Base-by-base conservation (phyloP, 2,113 vertebrate genomes). In the Misgurnus anguillicaudatus region DNA sequence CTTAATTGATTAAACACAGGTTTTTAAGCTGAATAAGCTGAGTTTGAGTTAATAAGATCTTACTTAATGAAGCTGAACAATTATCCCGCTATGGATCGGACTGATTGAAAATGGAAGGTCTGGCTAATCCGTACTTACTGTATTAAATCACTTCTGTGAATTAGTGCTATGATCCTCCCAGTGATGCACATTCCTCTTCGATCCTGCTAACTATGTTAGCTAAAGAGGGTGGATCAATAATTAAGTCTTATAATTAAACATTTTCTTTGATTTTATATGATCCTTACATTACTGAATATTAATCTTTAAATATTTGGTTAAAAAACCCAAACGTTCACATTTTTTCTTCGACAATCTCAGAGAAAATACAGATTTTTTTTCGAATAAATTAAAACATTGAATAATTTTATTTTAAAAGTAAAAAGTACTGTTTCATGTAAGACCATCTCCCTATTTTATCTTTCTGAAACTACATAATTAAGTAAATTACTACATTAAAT, bases 131-230 rank as follows among this genome's bases (percentile, higher is more conserved):
- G 55, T 68, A 57, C 63, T 78, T 81, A 31, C 24, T 31, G 24
- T 31, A 80, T 84, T 81, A 81, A 78, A 72, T 62, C 74, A 82
- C 80, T 79, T 45, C 48, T 66, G 60, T 80, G 72, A 90, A 87
- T 91, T 89, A 88, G 86, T 82, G 84, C 80, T 84, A 78, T 90
- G 89, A 87, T 91, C 85, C 88, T 81, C 39, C 60, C 67, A 62
- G 17, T 45, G 24, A 61, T 73, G 8, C 64, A 36, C 71, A 53
- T n/a, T 51, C 24, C 60, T 61, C 39, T 65, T 51, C 61, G 62
- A 67, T 78, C 55, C 51, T 4, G 48, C 57, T 60, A 75, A 65
- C 48, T 74, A 63, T 64, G 58, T 78, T 66, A 75, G 60, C 5
- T 9, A 64, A 39, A 53, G 48, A 53, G 24, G 11, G 16, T 70